Evolutionary conservation across 2,888 invertebrate genomes (phyloP).

Genomic region (Bhutanitis thaidina): DNA sequence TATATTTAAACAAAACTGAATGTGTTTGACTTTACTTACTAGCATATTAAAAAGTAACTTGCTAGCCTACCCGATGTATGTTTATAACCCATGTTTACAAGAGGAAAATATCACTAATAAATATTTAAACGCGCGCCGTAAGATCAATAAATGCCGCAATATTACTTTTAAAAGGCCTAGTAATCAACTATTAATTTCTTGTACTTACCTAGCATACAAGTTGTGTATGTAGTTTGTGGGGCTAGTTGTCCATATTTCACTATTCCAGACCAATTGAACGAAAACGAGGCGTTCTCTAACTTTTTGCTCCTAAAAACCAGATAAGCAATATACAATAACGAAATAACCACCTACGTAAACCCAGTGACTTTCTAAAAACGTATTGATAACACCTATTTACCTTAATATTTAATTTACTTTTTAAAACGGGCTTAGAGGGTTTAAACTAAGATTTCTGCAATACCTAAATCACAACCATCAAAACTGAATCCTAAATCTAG

Average conservation of each 20-base stretch:
- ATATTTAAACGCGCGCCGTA: too few species aligned
- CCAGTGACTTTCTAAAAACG: background rate
- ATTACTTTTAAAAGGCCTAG: background rate
- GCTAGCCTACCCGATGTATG: too few species aligned
- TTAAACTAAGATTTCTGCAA: conserved; percentile 13
- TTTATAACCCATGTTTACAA: too few species aligned
- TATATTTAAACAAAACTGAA: too few species aligned
- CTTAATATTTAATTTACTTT: background rate
- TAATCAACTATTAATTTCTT: background rate
- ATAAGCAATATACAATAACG: conserved; percentile 4
- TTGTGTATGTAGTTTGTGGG: conserved; percentile 1
- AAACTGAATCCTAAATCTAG: conserved; percentile 15
- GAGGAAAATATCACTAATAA: too few species aligned
- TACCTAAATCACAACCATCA: conserved; percentile 18
- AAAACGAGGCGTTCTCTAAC: conserved; percentile 15
- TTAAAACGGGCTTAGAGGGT: background rate
- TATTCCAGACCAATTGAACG: conserved; percentile 4
- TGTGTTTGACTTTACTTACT: too few species aligned
- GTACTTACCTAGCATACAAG: conserved; percentile 20
- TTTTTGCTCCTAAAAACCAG: conserved; percentile 12
- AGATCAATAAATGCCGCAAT: background rate
- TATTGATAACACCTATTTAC: background rate
- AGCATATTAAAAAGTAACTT: too few species aligned
- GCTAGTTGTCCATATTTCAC: conserved; percentile 10
- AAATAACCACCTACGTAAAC: conserved; percentile 15